Evolutionary conservation across 1,140 invertebrate genomes (phyloP).

Genomic region (Armadillidium nasatum): DNA sequence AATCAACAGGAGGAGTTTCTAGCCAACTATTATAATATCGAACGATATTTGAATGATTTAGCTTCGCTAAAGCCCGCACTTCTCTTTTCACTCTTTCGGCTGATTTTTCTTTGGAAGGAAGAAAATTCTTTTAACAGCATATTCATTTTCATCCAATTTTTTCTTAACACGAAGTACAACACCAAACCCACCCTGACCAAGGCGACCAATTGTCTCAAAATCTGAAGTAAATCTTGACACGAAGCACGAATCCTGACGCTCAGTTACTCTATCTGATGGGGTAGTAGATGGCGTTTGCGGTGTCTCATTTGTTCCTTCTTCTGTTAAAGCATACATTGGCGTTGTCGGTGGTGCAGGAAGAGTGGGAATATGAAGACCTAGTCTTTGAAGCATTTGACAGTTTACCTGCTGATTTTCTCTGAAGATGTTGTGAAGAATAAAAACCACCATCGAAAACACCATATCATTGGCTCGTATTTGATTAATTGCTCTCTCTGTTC

Average conservation of each 20-base stretch:
- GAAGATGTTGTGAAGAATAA: no score
- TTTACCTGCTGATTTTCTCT: no score
- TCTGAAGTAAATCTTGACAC: background rate
- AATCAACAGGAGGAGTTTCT: slow-evolving; percentile 78
- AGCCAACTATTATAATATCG: slow-evolving; percentile 86
- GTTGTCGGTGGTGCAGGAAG: background rate
- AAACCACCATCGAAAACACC: no score
- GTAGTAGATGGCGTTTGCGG: no score
- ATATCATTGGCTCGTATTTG: no score
- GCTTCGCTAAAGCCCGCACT: slow-evolving; percentile 84
- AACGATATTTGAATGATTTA: slow-evolving; percentile 92
- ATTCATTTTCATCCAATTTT: slow-evolving; percentile 88
- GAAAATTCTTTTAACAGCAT: slow-evolving; percentile 91
- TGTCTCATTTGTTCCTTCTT: no score
- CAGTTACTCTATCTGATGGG: no score
- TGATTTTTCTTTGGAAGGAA: slow-evolving; percentile 60
- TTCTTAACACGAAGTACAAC: slow-evolving; percentile 94
- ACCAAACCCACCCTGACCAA: slow-evolving; percentile 91
- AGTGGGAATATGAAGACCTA: background rate
- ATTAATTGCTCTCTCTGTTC: no score
- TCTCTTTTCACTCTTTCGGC: slow-evolving; percentile 72
- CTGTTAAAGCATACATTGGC: no score
- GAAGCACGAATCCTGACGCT: no score
- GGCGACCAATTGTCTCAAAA: slow-evolving; percentile 52
- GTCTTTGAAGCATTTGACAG: background rate